These are phyloP conservation scores for Lamellibrachia luymesi DNA, from an alignment of 1,140 invertebrate species.

Conservation along the genomic window DNA sequence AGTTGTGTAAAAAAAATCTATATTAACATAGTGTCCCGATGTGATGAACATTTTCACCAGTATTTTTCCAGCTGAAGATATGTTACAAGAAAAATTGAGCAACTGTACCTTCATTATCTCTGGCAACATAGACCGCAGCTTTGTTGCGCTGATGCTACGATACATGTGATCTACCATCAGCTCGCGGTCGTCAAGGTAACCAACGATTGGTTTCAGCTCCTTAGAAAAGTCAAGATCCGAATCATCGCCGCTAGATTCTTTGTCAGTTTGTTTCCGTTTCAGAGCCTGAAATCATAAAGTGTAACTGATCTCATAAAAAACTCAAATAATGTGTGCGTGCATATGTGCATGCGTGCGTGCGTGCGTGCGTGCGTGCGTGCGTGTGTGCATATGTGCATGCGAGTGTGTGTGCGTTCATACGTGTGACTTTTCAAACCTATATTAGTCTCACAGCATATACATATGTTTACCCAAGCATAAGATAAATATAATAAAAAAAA, in stretches of 20 bases:
- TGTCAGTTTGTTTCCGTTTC: background rate
- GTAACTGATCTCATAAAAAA: background rate
- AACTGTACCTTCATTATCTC: slow-evolving; percentile 47
- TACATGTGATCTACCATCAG: slow-evolving; percentile 51
- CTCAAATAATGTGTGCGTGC: background rate
- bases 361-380: background rate
- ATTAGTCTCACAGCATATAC: background rate
- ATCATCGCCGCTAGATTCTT: slow-evolving; percentile 10
- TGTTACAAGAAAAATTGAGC: background rate
- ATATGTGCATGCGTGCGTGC: background rate
- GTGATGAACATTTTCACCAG: too few species aligned
- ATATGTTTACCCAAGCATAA: background rate
- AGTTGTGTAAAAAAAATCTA: too few species aligned
- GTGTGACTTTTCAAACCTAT: too few species aligned
- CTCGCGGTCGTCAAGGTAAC: slow-evolving; percentile 42
- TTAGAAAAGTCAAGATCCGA: slow-evolving; percentile 48
- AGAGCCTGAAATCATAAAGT: background rate
- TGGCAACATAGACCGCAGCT: slow-evolving; percentile 46
- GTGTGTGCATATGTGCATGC: background rate
- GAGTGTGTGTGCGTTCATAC: background rate
- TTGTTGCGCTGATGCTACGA: slow-evolving; percentile 41
- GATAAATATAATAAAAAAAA: background rate
- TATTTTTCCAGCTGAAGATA: background rate
- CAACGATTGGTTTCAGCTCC: slow-evolving; percentile 44
- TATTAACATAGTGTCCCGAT: too few species aligned